Evolutionary conservation across 2,888 invertebrate species (phyloP), one percentile per base, ranked within the genome.

Genomic region (Esperia sulphurella): DNA sequence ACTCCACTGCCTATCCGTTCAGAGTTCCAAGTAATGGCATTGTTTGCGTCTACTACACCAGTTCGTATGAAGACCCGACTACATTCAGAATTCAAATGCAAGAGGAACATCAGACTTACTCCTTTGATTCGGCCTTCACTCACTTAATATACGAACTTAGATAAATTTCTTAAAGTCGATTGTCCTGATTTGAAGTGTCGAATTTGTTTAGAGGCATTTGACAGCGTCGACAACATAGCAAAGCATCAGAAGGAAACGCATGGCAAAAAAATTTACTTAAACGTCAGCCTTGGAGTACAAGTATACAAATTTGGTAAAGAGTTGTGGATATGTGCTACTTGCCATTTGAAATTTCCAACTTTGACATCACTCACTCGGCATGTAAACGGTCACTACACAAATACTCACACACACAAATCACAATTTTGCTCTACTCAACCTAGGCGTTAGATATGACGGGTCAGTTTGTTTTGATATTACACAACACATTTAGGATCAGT

Each of bases 81-180:
- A 52, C 49, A 38, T 84, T 74, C 59, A 70, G 83, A 49, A 51
- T 59, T 3, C 85, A 85, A 51, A 78, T 83, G 75, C 61, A 55
- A 35, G 52, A 51, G 1, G 69, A 74, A 8, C 84, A 83, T 52
- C 29, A 56, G 33, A 51, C 50, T 4, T 73, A 70, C 55, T 75
- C 76, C 45, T 59, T 55, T 6, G 38, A 47, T 14, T 70, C 66
- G 0, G 76, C 77, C 0, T 75, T 78, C 45, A 63, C 67, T n/a
- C 80, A 38, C 6, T n/a, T 28, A 6, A 64, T 68, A 29, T 84
- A 28, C 30, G 21, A 30, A 10, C 48, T 45, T 0, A 52, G 55
- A 83, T 52, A 82, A 80, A 0, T 83, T 71, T 50, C 66, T 87
- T 14, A 88, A 87, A 68, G 84, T 75, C 0, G 87, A 87, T 48